phyloP scores from a whole-genome alignment of 1,140 invertebrate genomes.

The Triops cancriformis region DNA sequence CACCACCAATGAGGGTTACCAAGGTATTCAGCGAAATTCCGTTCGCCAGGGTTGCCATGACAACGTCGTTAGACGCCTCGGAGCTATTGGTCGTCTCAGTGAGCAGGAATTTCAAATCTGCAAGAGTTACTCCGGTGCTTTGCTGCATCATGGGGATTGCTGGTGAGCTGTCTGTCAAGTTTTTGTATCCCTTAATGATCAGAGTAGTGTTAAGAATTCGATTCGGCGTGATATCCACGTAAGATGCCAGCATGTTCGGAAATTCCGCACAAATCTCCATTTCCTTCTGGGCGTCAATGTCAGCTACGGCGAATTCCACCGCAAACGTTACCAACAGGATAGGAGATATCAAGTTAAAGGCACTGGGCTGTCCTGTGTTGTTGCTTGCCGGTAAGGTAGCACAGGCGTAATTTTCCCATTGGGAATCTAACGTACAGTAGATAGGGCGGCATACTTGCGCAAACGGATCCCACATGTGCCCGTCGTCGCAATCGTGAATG shows the following conservation, averaged over 20 bases:
- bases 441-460: slow-evolving; percentile 17
- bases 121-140: not conserved
- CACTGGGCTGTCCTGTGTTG: not conserved
- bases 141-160: not conserved
- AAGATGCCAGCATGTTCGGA: not conserved
- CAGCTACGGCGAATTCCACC: not conserved
- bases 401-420: not conserved
- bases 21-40: slow-evolving; percentile 18
- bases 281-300: not conserved
- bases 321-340: not conserved
- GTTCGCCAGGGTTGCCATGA: slow-evolving; percentile 18
- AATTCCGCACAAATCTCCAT: not conserved
- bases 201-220: not conserved
- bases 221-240: not conserved
- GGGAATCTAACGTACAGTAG: slow-evolving; percentile 16
- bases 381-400: not conserved
- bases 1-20: not conserved
- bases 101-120: slow-evolving; percentile 15
- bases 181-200: not conserved
- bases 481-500: slow-evolving; percentile 4
- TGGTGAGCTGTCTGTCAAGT: not conserved
- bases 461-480: slow-evolving; percentile 25
- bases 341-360: not conserved
- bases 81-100: not conserved
- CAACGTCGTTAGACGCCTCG: not conserved